Base-by-base conservation (phyloP, 2,113 vertebrate species). In the Erythrocercus mccallii region DNA sequence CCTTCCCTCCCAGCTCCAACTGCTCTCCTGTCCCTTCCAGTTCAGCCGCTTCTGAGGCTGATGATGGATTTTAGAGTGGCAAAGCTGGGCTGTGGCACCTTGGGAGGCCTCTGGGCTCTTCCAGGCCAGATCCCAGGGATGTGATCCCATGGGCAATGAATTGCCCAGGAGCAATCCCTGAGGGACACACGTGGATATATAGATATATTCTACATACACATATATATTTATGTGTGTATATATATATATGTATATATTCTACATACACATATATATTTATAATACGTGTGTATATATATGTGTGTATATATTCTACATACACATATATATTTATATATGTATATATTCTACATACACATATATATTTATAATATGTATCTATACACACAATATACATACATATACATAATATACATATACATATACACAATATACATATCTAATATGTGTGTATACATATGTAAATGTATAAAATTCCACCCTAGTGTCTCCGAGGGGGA, bases 11-110 rank as follows among this genome's bases (percentile, higher is more conserved):
- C 60, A 6, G 1, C 7, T 54, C 51, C 21, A 22, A 2, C 2
- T 14, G 48, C 8, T 33, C 35, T 56, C 70, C 21, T 4, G 24
- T 8, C 18, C 68, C 57, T 20, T 47, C 4, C 72, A 44, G 37
- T 28, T 44, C 12, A 30, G 48, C 5, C 70, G 15, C 28, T 60
- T 19, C 77, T 15, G 30, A 1, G 9, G 81, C 65, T 57, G 47
- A 2, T 6, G 4, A 1, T 1, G 4, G 58, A 6, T 28, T 44
- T 40, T 8, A 0, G 0, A 12, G 6, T 1, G 35, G 45, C 30
- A 45, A 15, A 70, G 33, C 51, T 7, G 35, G 62, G 83, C 80
- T 25, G 24, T 12, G 31, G 6, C 9, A 8, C 13, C 15, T 22
- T 6, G 0, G 9, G 61, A 28, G 56, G 19, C 25, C 62, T 22